phyloP scores from a whole-genome alignment of 1,140 invertebrate genomes.

The Megalonaias nervosa region DNA sequence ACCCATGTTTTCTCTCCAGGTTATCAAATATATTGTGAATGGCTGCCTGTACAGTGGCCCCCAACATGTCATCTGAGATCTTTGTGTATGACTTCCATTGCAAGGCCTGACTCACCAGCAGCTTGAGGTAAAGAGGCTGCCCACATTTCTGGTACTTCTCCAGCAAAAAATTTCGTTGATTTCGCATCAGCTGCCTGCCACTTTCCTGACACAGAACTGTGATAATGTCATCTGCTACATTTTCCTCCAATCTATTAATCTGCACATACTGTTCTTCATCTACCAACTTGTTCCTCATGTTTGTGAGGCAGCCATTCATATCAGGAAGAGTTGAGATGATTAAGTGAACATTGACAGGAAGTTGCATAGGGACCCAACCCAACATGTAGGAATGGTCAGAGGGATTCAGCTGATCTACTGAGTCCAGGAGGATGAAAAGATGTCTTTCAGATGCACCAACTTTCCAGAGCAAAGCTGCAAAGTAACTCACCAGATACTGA shows the following conservation, averaged over 20 bases:
- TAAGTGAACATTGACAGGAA: conserved; percentile 72
- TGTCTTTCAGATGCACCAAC: conserved; percentile 27
- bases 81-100: conserved; percentile 47
- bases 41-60: conserved; percentile 35
- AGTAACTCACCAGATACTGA: conserved; percentile 43
- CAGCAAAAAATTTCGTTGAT: conserved; percentile 41
- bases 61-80: conserved; percentile 17
- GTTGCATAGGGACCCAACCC: conserved; percentile 56
- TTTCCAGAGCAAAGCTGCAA: conserved; percentile 41
- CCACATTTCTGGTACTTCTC: conserved; percentile 31
- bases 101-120: conserved; percentile 44
- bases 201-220: conserved; percentile 25
- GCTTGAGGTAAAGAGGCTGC: conserved; percentile 48
- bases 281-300: conserved; percentile 28
- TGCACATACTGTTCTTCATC: conserved; percentile 29
- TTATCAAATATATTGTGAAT: conserved; percentile 49
- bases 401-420: conserved; percentile 59
- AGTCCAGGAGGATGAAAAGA: conserved; percentile 61
- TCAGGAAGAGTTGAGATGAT: conserved; percentile 77
- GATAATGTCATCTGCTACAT: conserved; percentile 35
- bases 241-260: conserved; percentile 29
- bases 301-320: conserved; percentile 48
- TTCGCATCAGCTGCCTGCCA: conserved; percentile 35
- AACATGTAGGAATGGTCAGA: conserved; percentile 47
- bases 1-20: conserved; percentile 51